These are phyloP conservation scores for Sitophilus oryzae DNA, from an alignment of 1,140 invertebrate genomes.

Conservation along the genomic window DNA sequence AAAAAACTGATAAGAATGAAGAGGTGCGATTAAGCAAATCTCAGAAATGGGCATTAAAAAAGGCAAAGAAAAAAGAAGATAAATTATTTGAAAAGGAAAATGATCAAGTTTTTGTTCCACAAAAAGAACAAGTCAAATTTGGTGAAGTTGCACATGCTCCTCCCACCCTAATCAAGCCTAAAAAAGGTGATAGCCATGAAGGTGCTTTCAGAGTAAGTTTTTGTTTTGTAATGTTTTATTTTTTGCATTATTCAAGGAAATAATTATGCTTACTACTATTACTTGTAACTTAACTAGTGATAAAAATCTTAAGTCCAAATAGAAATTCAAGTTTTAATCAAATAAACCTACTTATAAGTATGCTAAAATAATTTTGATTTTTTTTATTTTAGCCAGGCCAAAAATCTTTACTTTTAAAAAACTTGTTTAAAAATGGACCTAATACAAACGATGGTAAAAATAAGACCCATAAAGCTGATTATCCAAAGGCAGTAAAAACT, in stretches of 20 bases:
- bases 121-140: slow-evolving; percentile 57
- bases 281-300: no score
- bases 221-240: slow-evolving; percentile 16
- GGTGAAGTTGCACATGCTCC: slow-evolving; percentile 62
- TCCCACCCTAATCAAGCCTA: slow-evolving; percentile 51
- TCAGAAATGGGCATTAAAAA: slow-evolving; percentile 47
- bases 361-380: no score
- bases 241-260: background rate
- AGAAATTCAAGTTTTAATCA: no score
- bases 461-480: no score
- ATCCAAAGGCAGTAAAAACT: no score
- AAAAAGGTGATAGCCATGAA: slow-evolving; percentile 42
- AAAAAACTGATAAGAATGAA: slow-evolving; percentile 37
- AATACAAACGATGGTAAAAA: no score
- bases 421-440: background rate
- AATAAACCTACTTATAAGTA: no score
- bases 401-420: background rate
- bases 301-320: no score
- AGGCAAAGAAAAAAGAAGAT: slow-evolving; percentile 46
- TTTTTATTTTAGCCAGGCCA: background rate
- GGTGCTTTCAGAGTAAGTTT: slow-evolving; percentile 45
- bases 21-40: slow-evolving; percentile 44
- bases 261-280: no score
- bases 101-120: slow-evolving; percentile 41
- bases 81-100: slow-evolving; percentile 30